Conservation (phyloP, 2,797 vertebrate genomes). For the Erethizon dorsatum region DNA sequence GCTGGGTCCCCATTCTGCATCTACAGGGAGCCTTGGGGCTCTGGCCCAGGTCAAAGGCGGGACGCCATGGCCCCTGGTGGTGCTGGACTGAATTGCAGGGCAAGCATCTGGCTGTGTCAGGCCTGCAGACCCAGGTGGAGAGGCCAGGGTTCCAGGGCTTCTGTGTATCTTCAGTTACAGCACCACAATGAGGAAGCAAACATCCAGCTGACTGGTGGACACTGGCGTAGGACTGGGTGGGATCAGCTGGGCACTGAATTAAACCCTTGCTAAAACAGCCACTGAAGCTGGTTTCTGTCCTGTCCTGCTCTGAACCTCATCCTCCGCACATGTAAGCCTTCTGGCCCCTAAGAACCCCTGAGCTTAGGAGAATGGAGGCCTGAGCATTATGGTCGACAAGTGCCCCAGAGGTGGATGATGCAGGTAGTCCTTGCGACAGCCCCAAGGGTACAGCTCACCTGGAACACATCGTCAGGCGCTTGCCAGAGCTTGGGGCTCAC, state of each 20-base stretch:
- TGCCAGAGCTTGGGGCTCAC: background rate
- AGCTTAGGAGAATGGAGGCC: background rate
- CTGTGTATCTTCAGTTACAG: constrained; percentile 22
- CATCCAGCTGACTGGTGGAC: background rate
- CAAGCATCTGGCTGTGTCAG: background rate
- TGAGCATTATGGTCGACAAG: background rate
- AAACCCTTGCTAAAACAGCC: background rate
- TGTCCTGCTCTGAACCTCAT: background rate
- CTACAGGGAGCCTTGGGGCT: too few species aligned
- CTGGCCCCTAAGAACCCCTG: background rate
- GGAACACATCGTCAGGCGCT: background rate
- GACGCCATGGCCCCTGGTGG: background rate
- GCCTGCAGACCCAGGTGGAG: background rate
- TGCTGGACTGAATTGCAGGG: background rate
- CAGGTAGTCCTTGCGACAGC: background rate
- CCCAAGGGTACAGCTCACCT: background rate
- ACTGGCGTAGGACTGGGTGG: background rate
- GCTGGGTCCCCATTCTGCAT: background rate
- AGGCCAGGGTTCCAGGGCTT: background rate
- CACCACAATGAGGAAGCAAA: background rate
- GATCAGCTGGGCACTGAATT: background rate
- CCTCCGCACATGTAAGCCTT: background rate
- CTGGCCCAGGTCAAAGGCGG: background rate
- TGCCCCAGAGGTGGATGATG: too few species aligned
- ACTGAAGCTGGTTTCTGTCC: background rate